phyloP scores from a whole-genome alignment of 2,888 invertebrate species.

The Drosophila emarginata region DNA sequence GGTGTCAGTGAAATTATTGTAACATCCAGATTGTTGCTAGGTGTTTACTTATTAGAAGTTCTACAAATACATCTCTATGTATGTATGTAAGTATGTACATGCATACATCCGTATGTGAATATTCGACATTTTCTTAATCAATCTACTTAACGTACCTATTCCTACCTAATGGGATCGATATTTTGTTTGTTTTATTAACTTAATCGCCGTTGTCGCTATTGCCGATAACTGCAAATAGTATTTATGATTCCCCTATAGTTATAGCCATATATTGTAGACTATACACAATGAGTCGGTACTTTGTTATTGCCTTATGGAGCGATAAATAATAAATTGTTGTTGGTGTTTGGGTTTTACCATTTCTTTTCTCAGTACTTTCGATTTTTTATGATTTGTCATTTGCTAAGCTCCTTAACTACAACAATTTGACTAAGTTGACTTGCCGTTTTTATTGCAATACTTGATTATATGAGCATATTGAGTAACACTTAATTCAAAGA shows the following conservation, averaged over 20 bases:
- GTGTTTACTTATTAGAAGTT: neutral
- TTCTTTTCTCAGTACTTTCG: constrained; percentile 33
- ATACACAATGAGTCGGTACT: neutral
- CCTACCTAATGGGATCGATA: neutral
- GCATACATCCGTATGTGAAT: neutral
- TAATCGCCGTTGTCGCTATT: constrained; percentile 47
- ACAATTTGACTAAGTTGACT: constrained; percentile 6
- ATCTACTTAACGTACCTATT: neutral
- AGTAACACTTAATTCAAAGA: constrained; percentile 40
- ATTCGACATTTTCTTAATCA: neutral
- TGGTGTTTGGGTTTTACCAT: constrained; percentile 15
- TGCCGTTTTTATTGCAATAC: constrained; percentile 30
- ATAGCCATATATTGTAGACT: constrained; percentile 39
- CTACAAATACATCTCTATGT: neutral
- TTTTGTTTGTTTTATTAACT: constrained; percentile 29
- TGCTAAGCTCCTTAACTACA: constrained; percentile 10
- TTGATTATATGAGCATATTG: constrained; percentile 48
- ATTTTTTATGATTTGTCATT: constrained; percentile 35
- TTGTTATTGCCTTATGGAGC: constrained; percentile 16
- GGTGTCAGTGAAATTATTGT: neutral
- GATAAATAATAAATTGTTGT: constrained; percentile 29
- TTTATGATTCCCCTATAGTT: constrained; percentile 40
- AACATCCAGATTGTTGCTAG: neutral
- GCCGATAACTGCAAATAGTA: constrained; percentile 54
- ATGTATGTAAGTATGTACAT: too few relatives aligned